Evolutionary conservation across 92 coral and sea anemone genomes (phyloP).

Genomic region (Porites evermanni): DNA sequence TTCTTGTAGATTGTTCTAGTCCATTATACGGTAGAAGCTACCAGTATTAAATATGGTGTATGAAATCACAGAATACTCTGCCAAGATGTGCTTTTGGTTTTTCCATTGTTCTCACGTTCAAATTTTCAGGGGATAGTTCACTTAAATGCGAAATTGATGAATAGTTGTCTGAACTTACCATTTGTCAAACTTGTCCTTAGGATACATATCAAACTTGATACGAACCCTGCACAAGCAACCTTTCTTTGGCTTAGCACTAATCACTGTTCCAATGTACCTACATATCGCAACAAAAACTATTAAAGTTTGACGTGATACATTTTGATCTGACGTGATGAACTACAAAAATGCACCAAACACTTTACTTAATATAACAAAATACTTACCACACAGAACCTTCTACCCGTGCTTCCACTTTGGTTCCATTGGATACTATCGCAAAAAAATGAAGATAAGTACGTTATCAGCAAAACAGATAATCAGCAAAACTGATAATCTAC

Average conservation of each 20-base stretch:
- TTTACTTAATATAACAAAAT: not conserved
- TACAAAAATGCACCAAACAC: not conserved
- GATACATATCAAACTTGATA: slow-evolving; percentile 84
- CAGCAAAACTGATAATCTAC: no score
- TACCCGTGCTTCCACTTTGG: slow-evolving; percentile 48
- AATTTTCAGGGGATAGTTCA: no score
- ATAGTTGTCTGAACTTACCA: slow-evolving; percentile 63
- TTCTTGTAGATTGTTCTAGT: no score
- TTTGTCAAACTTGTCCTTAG: slow-evolving; percentile 93
- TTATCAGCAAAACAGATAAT: no score
- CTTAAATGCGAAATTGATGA: no score
- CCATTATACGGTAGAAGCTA: no score
- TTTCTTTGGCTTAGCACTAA: slow-evolving; percentile 73
- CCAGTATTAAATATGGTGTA: no score
- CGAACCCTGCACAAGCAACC: slow-evolving; percentile 74
- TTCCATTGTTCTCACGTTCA: no score
- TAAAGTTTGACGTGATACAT: not conserved
- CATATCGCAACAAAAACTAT: not conserved
- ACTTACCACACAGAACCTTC: slow-evolving; percentile 41
- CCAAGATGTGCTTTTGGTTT: no score
- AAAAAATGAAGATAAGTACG: not conserved
- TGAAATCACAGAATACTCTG: no score
- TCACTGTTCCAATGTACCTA: slow-evolving; percentile 86
- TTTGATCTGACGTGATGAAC: not conserved
- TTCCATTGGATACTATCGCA: slow-evolving; percentile 19